A percentile compares a stretch with the other conserved stretches of the same genome.
These are phyloP conservation scores for Heliconius charithonia DNA, from an alignment of 2,888 invertebrate genomes.

Conservation along the genomic window DNA sequence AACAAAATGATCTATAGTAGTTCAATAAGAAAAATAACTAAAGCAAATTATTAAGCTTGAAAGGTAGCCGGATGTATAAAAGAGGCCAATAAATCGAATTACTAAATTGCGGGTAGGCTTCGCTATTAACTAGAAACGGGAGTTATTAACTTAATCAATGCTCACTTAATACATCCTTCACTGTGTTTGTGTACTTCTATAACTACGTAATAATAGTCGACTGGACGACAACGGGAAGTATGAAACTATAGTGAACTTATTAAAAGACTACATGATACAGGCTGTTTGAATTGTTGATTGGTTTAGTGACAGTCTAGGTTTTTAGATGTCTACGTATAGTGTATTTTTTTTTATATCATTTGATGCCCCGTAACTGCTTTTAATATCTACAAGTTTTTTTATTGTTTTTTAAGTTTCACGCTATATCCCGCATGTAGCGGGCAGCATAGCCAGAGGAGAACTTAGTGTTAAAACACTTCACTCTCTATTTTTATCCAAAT, in stretches of 20 bases:
- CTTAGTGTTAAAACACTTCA: too few species aligned
- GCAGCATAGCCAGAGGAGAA: too few species aligned
- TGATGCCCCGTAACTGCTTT: not conserved
- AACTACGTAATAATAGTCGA: conserved; percentile 44
- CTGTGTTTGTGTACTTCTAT: conserved; percentile 40
- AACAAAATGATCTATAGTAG: conserved; percentile 27
- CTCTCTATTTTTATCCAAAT: too few species aligned
- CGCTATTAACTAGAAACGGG: conserved; percentile 46
- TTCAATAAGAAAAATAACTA: conserved; percentile 37
- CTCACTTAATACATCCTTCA: conserved; percentile 43
- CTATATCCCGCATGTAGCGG: too few species aligned
- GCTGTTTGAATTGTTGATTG: not conserved
- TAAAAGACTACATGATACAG: not conserved
- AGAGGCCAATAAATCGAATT: conserved; percentile 59
- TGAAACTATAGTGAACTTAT: conserved; percentile 8
- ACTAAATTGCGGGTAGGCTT: conserved; percentile 58
- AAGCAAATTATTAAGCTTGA: conserved; percentile 50
- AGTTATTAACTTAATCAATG: conserved; percentile 47
- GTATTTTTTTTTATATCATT: not conserved
- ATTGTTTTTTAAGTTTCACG: too few species aligned
- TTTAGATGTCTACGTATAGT: not conserved
- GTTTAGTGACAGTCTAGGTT: not conserved
- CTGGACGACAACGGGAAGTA: conserved; percentile 22
- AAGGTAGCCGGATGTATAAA: conserved; percentile 63
- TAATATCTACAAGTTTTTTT: not conserved